These are phyloP conservation scores for Ellobium chinense DNA, from an alignment of 2,888 invertebrate species.

Conservation along the genomic window DNA sequence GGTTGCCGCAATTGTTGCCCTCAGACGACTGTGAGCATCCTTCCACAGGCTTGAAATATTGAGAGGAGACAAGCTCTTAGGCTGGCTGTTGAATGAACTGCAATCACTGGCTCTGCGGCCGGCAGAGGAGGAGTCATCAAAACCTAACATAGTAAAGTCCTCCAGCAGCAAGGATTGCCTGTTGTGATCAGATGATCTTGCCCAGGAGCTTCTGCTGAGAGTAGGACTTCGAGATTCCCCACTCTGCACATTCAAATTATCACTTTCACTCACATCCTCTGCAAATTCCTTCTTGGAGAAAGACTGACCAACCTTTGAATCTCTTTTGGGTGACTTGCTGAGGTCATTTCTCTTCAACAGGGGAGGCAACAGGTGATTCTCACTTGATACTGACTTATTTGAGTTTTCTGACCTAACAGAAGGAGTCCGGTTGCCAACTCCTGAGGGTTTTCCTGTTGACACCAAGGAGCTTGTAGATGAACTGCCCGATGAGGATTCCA, in stretches of 20 bases:
- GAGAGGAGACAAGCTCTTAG: constrained; percentile 56
- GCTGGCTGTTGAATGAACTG: constrained; percentile 22
- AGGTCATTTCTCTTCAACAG: neutral
- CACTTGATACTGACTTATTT: constrained; percentile 24
- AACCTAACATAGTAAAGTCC: constrained; percentile 17
- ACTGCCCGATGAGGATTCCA: constrained; percentile 45
- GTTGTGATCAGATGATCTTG: constrained; percentile 33
- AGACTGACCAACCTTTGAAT: neutral
- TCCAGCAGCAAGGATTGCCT: constrained; percentile 6
- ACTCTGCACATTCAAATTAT: constrained; percentile 19
- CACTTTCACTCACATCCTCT: constrained; percentile 2
- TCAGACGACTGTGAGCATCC: constrained; percentile 44
- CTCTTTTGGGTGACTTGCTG: constrained; percentile 12
- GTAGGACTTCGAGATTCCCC: constrained; percentile 20
- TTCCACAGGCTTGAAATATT: constrained; percentile 63
- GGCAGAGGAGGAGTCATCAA: constrained; percentile 31
- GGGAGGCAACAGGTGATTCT: constrained; percentile 47
- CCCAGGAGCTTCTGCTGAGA: constrained; percentile 27
- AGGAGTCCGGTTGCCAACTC: constrained; percentile 1
- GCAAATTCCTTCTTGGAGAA: neutral
- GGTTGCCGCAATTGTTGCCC: constrained; percentile 39
- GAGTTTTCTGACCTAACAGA: constrained; percentile 32
- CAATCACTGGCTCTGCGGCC: constrained; percentile 12
- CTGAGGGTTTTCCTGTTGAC: constrained; percentile 27
- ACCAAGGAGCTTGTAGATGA: constrained; percentile 49